Evolutionary conservation across 1,140 invertebrate species (phyloP).

Genomic region (Whitmania pigra): DNA sequence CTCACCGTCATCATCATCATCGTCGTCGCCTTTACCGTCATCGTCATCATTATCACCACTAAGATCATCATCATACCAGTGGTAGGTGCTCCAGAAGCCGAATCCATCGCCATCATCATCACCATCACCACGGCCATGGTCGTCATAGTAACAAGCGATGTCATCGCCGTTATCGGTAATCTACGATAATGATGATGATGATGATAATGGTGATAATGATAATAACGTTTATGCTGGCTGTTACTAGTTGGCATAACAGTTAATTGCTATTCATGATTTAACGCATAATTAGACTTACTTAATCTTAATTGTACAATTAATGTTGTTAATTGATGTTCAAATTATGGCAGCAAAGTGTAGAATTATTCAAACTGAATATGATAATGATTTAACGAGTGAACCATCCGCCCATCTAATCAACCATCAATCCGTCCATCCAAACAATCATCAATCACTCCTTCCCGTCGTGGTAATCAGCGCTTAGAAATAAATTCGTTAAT

Average conservation of each 20-base stretch:
- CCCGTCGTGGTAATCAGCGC: not conserved
- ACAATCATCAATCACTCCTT: not conserved
- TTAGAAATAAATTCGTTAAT: no score
- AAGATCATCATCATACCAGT: not conserved
- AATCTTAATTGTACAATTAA: not conserved
- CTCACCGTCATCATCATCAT: slow-evolving; percentile 5
- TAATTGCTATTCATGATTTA: not conserved
- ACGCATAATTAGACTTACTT: not conserved
- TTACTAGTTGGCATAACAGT: not conserved
- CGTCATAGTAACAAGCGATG: not conserved
- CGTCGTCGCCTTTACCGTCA: not conserved
- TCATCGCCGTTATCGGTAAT: not conserved
- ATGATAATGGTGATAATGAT: not conserved
- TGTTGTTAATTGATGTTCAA: not conserved
- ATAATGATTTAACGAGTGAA: not conserved
- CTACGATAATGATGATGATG: not conserved
- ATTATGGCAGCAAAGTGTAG: not conserved
- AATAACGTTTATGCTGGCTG: not conserved
- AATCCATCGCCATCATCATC: slow-evolving; percentile 2
- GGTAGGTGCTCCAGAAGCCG: not conserved
- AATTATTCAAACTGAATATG: not conserved
- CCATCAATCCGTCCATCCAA: not conserved
- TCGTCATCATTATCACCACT: not conserved
- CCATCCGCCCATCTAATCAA: not conserved
- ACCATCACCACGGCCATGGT: slow-evolving; percentile 8